phyloP scores from a whole-genome alignment of 2,888 invertebrate genomes.

The Patella caerulea region DNA sequence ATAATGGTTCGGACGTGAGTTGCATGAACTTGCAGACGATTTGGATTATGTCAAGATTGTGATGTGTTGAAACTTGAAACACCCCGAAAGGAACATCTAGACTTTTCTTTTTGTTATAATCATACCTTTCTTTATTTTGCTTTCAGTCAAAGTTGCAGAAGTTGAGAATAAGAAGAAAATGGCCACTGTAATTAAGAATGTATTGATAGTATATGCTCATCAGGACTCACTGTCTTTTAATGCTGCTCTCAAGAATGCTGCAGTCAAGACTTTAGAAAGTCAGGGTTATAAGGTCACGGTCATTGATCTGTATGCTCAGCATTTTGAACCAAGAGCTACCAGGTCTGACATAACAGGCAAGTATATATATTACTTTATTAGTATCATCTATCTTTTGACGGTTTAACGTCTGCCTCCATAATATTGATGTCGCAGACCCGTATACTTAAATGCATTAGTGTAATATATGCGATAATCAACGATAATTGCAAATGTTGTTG shows the following conservation, averaged over 20 bases:
- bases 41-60: too few relatives aligned
- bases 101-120: too few relatives aligned
- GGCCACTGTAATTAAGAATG: constrained; percentile 26
- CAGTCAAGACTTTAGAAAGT: constrained; percentile 40
- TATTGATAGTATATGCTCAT: constrained; percentile 55
- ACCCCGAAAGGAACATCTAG: too few relatives aligned
- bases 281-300: constrained; percentile 48
- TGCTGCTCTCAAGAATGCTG: constrained; percentile 45
- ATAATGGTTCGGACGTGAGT: too few relatives aligned
- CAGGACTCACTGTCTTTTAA: constrained; percentile 54
- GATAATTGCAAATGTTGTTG: too few relatives aligned
- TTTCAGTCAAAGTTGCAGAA: too few relatives aligned
- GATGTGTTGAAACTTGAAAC: too few relatives aligned
- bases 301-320: constrained; percentile 53
- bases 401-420: neutral
- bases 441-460: neutral
- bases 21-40: too few relatives aligned
- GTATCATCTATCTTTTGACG: neutral
- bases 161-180: too few relatives aligned
- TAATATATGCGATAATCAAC: neutral
- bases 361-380: too few relatives aligned
- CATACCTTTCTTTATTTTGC: too few relatives aligned
- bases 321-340: constrained; percentile 49
- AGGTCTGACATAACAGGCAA: constrained; percentile 43
- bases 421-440: neutral